Conservation (phyloP, 2,797 vertebrate genomes). For the Xerus rutilus region DNA sequence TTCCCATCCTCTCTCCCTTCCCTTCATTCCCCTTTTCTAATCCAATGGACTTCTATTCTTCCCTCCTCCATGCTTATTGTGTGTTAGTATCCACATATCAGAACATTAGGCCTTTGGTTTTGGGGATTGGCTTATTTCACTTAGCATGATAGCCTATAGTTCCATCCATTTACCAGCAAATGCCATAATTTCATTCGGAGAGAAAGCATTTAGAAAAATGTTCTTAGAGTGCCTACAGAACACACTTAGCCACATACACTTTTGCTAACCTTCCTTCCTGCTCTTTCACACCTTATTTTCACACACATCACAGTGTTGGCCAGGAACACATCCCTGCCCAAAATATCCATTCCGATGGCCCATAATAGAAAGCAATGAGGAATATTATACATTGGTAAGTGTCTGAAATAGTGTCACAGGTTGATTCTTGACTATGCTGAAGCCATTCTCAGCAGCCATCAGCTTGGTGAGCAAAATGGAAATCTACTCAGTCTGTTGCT, state of each 20-base stretch:
- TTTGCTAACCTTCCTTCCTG: conserved; percentile 57
- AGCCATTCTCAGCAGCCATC: conserved; percentile 67
- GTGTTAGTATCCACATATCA: no score
- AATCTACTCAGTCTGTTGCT: conserved; percentile 22
- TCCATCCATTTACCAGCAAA: no score
- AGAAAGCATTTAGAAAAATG: neutral
- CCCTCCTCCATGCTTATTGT: no score
- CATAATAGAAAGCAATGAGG: conserved; percentile 79
- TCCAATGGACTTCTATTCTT: no score
- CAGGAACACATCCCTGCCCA: neutral
- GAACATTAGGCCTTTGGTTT: no score
- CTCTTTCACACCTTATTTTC: conserved; percentile 17
- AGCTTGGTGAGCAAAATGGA: conserved; percentile 76
- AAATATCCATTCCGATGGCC: conserved; percentile 65
- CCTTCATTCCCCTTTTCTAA: no score
- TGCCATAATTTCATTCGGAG: no score
- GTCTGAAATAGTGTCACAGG: conserved; percentile 77
- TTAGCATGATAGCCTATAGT: no score
- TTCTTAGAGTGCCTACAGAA: neutral
- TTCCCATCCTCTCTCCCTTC: no score
- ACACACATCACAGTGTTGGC: conserved; percentile 5
- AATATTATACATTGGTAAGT: conserved; percentile 80
- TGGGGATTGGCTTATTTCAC: no score
- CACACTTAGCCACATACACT: neutral
- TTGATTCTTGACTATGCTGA: conserved; percentile 51